A percentile compares a stretch with the other conserved stretches of the same genome.
phyloP scores from a whole-genome alignment of 2,888 invertebrate species.

The Isotomurus palustris region DNA sequence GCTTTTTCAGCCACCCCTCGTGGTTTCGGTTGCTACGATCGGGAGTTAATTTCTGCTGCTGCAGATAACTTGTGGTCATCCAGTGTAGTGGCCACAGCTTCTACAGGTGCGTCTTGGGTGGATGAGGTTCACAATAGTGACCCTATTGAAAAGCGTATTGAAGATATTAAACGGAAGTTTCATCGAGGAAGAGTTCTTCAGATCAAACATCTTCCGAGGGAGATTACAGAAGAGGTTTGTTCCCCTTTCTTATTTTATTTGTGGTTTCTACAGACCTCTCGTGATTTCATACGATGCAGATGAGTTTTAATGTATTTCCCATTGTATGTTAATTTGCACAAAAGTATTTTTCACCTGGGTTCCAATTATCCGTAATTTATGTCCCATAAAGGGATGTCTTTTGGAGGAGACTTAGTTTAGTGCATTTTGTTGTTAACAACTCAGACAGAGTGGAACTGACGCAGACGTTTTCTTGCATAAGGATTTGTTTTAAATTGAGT shows the following conservation, averaged over 20 bases:
- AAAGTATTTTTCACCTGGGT: neutral
- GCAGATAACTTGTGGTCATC: slow-evolving; percentile 47
- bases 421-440: too few relatives aligned
- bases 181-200: slow-evolving; percentile 51
- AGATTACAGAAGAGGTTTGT: slow-evolving; percentile 51
- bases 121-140: slow-evolving; percentile 48
- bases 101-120: slow-evolving; percentile 49
- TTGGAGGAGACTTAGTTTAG: too few relatives aligned
- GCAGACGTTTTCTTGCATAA: too few relatives aligned
- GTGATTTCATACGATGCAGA: too few relatives aligned
- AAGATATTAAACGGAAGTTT: slow-evolving; percentile 50
- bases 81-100: slow-evolving; percentile 49
- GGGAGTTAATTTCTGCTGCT: slow-evolving; percentile 45
- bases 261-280: too few relatives aligned
- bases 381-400: too few relatives aligned
- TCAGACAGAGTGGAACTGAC: too few relatives aligned
- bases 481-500: too few relatives aligned
- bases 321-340: neutral
- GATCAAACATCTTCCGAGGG: slow-evolving; percentile 51
- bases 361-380: too few relatives aligned
- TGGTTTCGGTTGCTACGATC: slow-evolving; percentile 46
- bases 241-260: too few relatives aligned
- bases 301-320: too few relatives aligned
- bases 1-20: slow-evolving; percentile 47
- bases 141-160: slow-evolving; percentile 49